phyloP scores from a whole-genome alignment of 1,140 invertebrate species.

The Stratiolaelaps scimitus region DNA sequence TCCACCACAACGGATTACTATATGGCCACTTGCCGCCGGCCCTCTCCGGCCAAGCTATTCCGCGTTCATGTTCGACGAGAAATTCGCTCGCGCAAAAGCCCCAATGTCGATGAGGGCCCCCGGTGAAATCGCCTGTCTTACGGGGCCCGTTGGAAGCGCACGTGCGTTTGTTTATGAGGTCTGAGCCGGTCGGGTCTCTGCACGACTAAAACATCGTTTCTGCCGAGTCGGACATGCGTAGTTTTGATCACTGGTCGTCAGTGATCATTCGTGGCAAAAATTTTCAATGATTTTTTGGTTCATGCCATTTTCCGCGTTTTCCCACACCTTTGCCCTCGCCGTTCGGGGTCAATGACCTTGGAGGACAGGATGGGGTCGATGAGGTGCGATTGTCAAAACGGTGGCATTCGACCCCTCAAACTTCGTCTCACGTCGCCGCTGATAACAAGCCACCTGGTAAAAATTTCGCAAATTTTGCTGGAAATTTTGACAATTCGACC shows the following conservation, averaged over 20 bases:
- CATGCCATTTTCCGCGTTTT: constrained; percentile 1
- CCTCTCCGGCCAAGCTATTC: too few relatives aligned
- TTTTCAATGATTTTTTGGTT: neutral
- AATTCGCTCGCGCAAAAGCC: neutral
- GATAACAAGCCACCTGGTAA: neutral
- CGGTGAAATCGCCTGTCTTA: constrained; percentile 25
- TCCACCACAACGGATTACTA: too few relatives aligned
- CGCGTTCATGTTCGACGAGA: neutral
- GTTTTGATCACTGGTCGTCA: neutral
- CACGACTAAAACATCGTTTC: too few relatives aligned
- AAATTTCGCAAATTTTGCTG: neutral
- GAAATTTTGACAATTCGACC: neutral
- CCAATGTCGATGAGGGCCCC: constrained; percentile 1
- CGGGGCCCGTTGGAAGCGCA: constrained; percentile 26
- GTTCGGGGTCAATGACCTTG: constrained; percentile 14
- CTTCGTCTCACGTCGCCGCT: neutral
- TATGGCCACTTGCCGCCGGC: too few relatives aligned
- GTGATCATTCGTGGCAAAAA: constrained; percentile 6
- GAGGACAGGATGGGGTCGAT: neutral
- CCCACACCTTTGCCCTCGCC: neutral
- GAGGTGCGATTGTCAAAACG: neutral
- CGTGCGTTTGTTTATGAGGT: constrained; percentile 27
- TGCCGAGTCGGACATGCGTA: too few relatives aligned
- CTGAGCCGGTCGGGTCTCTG: too few relatives aligned
- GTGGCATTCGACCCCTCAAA: constrained; percentile 22